Evolutionary conservation across 2,797 vertebrate genomes (phyloP).

Genomic region (Epinephelus awoara): DNA sequence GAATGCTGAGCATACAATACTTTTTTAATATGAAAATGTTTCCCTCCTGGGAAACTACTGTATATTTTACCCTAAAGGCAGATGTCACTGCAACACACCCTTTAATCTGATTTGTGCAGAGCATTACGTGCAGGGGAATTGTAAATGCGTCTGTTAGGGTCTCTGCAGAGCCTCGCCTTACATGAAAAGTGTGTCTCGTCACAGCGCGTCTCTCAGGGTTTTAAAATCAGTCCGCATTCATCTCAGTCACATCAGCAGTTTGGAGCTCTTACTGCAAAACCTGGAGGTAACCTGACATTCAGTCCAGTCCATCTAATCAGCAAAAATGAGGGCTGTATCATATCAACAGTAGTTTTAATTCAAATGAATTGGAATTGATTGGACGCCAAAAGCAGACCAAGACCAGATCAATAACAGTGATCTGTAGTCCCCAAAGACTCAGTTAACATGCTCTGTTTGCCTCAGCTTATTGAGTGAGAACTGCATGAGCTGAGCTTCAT

Average conservation of each 20-base stretch:
- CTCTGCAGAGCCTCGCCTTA: constrained; percentile 1
- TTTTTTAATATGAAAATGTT: constrained; percentile 13
- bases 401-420: constrained; percentile 44
- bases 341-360: neutral
- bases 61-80: neutral
- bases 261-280: neutral
- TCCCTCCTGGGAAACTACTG: neutral
- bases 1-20: constrained; percentile 8
- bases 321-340: constrained; percentile 2
- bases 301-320: constrained; percentile 7
- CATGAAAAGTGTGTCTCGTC: constrained; percentile 9
- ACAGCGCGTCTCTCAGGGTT: neutral
- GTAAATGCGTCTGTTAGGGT: neutral
- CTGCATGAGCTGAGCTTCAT: constrained; percentile 35
- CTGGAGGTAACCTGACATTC: neutral
- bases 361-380: constrained; percentile 18
- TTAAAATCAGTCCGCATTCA: constrained; percentile 23
- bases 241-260: neutral
- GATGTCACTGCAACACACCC: neutral
- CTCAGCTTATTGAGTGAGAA: constrained; percentile 12
- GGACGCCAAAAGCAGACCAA: constrained; percentile 13
- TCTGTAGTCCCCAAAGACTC: constrained; percentile 9
- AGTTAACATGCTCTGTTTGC: constrained; percentile 35
- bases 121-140: neutral
- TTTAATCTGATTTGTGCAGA: constrained; percentile 8